phyloP scores from a whole-genome alignment of 2,888 invertebrate genomes.

The Epistrophella euchroma region DNA sequence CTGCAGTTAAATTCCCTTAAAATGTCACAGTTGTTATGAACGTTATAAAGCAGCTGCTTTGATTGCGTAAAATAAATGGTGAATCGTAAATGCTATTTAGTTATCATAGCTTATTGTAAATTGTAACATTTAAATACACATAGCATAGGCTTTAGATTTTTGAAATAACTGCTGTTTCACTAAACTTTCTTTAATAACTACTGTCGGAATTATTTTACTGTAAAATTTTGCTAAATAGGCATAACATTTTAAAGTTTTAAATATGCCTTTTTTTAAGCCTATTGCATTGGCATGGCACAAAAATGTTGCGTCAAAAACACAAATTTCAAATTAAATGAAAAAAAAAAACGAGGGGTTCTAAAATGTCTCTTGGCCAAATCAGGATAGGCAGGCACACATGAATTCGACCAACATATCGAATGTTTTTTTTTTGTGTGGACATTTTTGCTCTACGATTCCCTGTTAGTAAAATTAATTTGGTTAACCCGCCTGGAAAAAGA shows the following conservation, averaged over 20 bases:
- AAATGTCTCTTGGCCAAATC: too few species aligned
- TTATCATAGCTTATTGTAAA: constrained; percentile 7
- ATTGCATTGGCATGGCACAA: too few species aligned
- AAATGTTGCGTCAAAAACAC: too few species aligned
- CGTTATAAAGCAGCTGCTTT: constrained; percentile 31
- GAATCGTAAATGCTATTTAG: constrained; percentile 2
- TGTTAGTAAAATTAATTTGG: too few species aligned
- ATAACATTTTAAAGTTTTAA: not conserved
- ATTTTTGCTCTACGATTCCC: too few species aligned
- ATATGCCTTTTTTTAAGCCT: not conserved
- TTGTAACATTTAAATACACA: constrained; percentile 12
- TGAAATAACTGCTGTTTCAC: constrained; percentile 3
- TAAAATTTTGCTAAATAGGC: not conserved
- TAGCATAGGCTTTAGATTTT: not conserved
- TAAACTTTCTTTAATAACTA: constrained; percentile 1
- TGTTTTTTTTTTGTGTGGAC: too few species aligned
- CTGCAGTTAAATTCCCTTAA: constrained; percentile 25
- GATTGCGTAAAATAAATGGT: not conserved
- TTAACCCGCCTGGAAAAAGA: too few species aligned
- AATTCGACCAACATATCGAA: too few species aligned
- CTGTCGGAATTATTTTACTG: not conserved
- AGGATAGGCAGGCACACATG: too few species aligned
- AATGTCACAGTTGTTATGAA: constrained; percentile 24
- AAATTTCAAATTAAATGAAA: too few species aligned
- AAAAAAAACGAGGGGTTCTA: too few species aligned